Evolutionary conservation across 2,113 vertebrate species (phyloP).

Genomic region (Phylloscopus whistleri): DNA sequence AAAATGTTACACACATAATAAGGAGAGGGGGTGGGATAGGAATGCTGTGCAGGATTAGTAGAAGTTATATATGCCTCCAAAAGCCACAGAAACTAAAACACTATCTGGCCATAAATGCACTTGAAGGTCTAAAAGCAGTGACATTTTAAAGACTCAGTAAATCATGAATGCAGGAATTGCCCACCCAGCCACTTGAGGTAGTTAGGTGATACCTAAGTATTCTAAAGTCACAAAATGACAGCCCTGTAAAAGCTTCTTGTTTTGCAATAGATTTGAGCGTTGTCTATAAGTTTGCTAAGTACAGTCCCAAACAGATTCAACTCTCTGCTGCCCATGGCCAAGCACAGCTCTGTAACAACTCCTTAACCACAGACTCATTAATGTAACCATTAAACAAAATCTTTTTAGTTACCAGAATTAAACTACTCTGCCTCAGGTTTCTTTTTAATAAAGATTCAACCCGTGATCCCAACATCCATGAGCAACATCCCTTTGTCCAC

Average conservation of each 20-base stretch:
- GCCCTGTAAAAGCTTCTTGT: neutral
- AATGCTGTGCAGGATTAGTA: neutral
- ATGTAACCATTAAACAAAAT: neutral
- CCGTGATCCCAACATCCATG: neutral
- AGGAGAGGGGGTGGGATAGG: neutral
- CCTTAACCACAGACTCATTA: neutral
- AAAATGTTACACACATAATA: neutral
- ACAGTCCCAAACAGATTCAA: neutral
- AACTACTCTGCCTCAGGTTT: neutral
- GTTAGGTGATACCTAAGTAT: neutral
- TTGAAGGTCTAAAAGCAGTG: neutral
- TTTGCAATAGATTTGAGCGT: neutral
- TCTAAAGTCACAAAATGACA: neutral
- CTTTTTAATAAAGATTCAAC: neutral
- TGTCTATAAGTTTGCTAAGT: neutral
- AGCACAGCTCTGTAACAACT: neutral
- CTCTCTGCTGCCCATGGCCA: neutral
- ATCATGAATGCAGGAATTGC: neutral
- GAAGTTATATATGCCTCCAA: neutral
- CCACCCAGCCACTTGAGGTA: neutral
- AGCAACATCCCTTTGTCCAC: neutral
- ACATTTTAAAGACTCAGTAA: neutral
- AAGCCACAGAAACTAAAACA: neutral
- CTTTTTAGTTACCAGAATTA: neutral
- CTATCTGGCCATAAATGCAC: neutral